phyloP scores from a whole-genome alignment of 2,888 invertebrate species.

The Odontocolon sp. region DNA sequence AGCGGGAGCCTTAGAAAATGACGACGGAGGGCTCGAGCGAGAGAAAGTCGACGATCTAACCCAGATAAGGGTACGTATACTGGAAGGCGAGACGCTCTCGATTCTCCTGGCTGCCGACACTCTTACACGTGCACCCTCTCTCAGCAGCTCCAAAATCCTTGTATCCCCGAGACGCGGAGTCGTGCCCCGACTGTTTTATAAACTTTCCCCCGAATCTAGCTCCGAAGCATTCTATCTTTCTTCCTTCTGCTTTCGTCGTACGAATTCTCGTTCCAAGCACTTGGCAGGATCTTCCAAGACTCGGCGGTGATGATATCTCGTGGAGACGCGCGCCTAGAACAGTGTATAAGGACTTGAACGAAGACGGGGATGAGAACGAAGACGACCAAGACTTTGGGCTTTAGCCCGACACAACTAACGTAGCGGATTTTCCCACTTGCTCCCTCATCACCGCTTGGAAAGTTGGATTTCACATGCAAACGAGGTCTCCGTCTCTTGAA shows the following conservation, averaged over 20 bases:
- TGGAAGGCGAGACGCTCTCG: conserved; percentile 6
- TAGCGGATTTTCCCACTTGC: background rate
- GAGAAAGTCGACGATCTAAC: conserved; percentile 67
- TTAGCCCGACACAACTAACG: conserved; percentile 5
- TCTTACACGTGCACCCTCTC: conserved; percentile 15
- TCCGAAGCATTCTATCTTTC: conserved; percentile 21
- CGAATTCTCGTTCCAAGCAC: conserved; percentile 15
- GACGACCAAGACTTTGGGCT: conserved; percentile 22
- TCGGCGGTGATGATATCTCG: conserved; percentile 48
- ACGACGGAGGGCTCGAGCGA: conserved; percentile 59
- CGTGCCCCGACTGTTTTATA: conserved; percentile 63
- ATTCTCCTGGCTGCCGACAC: conserved; percentile 25
- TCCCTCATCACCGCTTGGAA: conserved; percentile 25
- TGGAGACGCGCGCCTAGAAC: conserved; percentile 14
- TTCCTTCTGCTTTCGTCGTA: conserved; percentile 26
- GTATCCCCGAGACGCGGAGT: conserved; percentile 7
- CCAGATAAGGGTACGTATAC: conserved; percentile 72
- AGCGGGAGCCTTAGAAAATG: conserved; percentile 65
- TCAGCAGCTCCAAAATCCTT: conserved; percentile 15
- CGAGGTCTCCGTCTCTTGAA: conserved; percentile 29
- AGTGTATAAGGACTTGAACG: background rate
- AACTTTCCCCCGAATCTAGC: conserved; percentile 67
- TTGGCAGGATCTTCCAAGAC: background rate
- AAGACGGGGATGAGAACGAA: conserved; percentile 10
- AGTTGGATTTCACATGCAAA: conserved; percentile 52